These are phyloP conservation scores for Xenopus petersii DNA, from an alignment of 2,797 vertebrate genomes.

Conservation along the genomic window DNA sequence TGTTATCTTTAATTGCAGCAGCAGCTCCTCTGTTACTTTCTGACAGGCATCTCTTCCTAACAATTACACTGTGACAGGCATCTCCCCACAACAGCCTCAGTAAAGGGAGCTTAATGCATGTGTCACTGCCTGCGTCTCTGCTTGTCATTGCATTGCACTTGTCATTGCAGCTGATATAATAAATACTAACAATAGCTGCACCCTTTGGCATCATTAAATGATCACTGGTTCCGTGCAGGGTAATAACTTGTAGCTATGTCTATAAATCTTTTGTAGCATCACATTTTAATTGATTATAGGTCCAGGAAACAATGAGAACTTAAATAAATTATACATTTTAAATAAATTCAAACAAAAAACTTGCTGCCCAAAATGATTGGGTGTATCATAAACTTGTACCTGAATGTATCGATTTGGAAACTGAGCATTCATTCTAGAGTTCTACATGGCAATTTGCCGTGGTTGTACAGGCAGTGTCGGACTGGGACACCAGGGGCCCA, in stretches of 20 bases:
- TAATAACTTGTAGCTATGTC: background rate
- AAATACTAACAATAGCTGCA: slow-evolving; percentile 25
- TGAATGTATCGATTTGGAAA: too few species aligned
- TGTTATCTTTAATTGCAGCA: slow-evolving; percentile 41
- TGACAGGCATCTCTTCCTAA: slow-evolving; percentile 33
- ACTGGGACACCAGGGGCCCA: too few species aligned
- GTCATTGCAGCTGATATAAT: slow-evolving; percentile 34
- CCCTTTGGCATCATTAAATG: slow-evolving; percentile 24
- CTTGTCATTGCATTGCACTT: slow-evolving; percentile 10
- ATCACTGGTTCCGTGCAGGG: background rate
- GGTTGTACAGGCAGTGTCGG: too few species aligned
- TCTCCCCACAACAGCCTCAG: slow-evolving; percentile 14
- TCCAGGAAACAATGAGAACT: too few species aligned
- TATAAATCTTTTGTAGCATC: too few species aligned
- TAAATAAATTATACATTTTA: too few species aligned
- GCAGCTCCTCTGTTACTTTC: slow-evolving; percentile 26
- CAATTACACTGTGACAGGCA: slow-evolving; percentile 40
- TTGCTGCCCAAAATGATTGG: too few species aligned
- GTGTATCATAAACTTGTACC: too few species aligned
- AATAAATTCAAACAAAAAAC: too few species aligned
- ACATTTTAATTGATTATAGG: too few species aligned
- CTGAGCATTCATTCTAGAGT: too few species aligned
- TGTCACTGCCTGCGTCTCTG: slow-evolving; percentile 9
- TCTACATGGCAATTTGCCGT: too few species aligned
- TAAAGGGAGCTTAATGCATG: slow-evolving; percentile 14